Evolutionary conservation across 1,140 invertebrate genomes (phyloP), one percentile per base, ranked within the genome.

Genomic region (Drosophila lowei): DNA sequence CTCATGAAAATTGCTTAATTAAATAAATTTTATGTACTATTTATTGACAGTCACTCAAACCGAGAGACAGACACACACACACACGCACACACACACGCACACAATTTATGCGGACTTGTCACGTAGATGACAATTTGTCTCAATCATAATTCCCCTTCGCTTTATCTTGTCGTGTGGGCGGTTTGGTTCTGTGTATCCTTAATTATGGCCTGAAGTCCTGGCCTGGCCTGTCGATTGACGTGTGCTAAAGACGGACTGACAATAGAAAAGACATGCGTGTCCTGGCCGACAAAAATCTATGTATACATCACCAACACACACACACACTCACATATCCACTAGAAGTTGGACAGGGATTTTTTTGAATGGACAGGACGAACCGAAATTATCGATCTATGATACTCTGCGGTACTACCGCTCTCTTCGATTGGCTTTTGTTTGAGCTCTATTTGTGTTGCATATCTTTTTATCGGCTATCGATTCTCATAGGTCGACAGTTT

Each of bases 11-110:
- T 77, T 78, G 83, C 81, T 88, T 86, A 86, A 86, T 86, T 89
- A 86, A 86, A 86, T 86, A 74, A 83, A 77, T 83, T 86, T 89
- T 79, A 88, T 75, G 66, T 78, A 56, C 58, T 77, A 85, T 79
- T 64, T 77, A 85, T 79, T 64, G 74, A 67, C 73, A 78, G 71
- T 71, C 65, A 72, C 68, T 88, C 77, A 86, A 73, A 55, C 49
- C 41, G 18, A 53, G 42, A 58, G 42, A 34, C 44, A 60, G 28
- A 34, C 7, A 15, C 6, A 52, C 47, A 38, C 23, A 23, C 0
- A 23, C 21, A 23, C 1, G 4, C 21, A 23, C 1, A 23, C 3
- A 23, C 23, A 34, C 34, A 60, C 18, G 34, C 7, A 15, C n/a
- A 52, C 47, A 38, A 68, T 81, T 81, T 72, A 88, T 86, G 68